phyloP scores from a whole-genome alignment of 2,888 invertebrate genomes.

The Neocrepidodera transversa region DNA sequence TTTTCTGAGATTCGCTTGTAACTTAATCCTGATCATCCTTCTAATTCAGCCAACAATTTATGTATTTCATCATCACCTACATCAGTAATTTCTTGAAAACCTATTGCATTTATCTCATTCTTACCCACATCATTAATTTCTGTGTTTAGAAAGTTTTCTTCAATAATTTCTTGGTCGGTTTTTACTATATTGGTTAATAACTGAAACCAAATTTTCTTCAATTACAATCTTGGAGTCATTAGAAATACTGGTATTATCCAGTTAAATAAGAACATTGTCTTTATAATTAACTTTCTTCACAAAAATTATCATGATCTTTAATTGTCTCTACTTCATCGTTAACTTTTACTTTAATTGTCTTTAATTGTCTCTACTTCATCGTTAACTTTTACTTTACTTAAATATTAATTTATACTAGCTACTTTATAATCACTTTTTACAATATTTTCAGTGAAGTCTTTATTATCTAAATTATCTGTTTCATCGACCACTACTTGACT shows the following conservation, averaged over 20 bases:
- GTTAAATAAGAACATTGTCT: background rate
- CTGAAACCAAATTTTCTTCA: background rate
- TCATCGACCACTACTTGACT: background rate
- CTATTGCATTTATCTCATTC: conserved; percentile 17
- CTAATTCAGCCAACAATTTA: conserved; percentile 36
- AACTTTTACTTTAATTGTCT: background rate
- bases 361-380: too few species aligned
- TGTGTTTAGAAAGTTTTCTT: conserved; percentile 2
- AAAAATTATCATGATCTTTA: background rate
- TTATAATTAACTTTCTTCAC: background rate
- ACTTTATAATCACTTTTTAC: background rate
- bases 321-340: background rate
- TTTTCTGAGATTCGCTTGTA: background rate
- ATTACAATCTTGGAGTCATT: background rate
- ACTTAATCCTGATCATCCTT: conserved; percentile 27
- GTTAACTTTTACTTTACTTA: background rate
- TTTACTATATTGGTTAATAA: background rate
- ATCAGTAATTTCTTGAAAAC: conserved; percentile 15
- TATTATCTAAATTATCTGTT: background rate
- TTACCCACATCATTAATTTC: conserved; percentile 15
- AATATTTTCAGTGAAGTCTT: background rate
- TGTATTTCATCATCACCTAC: conserved; percentile 26
- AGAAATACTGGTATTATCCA: background rate
- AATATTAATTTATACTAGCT: background rate
- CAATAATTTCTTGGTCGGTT: background rate